phyloP scores from a whole-genome alignment of 2,888 invertebrate species.

The Xestia ashworthii region DNA sequence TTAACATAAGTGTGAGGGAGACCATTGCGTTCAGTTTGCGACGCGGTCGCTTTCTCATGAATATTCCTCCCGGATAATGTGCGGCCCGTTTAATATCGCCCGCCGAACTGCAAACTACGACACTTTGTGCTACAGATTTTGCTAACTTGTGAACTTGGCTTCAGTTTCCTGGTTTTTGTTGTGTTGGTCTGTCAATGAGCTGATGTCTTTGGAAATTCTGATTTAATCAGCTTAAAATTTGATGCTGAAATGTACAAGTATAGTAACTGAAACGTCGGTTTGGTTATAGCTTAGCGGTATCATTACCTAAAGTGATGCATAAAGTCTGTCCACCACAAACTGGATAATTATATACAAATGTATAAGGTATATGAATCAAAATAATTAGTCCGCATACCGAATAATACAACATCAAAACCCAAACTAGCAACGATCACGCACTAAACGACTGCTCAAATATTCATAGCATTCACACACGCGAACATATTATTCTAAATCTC shows the following conservation, averaged over 20 bases:
- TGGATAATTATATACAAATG: background rate
- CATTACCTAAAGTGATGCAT: background rate
- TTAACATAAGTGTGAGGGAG: slow-evolving; percentile 47
- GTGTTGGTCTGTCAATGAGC: slow-evolving; percentile 12
- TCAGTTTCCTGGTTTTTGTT: slow-evolving; percentile 41
- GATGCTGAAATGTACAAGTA: background rate
- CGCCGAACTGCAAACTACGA: slow-evolving; percentile 62
- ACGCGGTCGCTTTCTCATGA: slow-evolving; percentile 75
- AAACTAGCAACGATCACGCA: background rate
- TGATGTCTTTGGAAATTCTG: slow-evolving; percentile 31
- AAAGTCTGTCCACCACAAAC: background rate
- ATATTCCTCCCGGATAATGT: slow-evolving; percentile 75
- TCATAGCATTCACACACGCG: slow-evolving; percentile 47
- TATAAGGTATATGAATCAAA: background rate
- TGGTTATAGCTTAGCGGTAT: too few relatives aligned
- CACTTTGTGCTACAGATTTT: slow-evolving; percentile 66
- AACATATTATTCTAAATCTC: slow-evolving; percentile 37
- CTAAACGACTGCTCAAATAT: slow-evolving; percentile 49
- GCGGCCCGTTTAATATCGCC: slow-evolving; percentile 71
- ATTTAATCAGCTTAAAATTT: background rate
- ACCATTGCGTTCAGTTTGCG: slow-evolving; percentile 61
- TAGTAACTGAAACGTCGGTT: too few relatives aligned
- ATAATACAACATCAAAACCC: slow-evolving; percentile 9
- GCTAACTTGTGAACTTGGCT: slow-evolving; percentile 57
- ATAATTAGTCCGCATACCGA: background rate